Base-by-base conservation (phyloP, 1,140 invertebrate genomes). In the Odontomachus brunneus region DNA sequence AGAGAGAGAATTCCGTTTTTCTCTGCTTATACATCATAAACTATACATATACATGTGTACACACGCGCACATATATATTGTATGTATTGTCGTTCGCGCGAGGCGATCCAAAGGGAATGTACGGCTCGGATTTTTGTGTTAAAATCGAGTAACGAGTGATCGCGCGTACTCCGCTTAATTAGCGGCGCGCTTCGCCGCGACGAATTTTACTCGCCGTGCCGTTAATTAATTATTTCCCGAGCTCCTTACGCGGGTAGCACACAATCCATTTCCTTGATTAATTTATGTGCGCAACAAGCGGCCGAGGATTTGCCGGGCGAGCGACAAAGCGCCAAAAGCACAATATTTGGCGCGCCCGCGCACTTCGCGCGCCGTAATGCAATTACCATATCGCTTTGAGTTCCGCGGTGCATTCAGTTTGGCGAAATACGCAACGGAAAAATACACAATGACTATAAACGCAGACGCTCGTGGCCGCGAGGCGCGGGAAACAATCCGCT, bases 181-280 rank as follows among this genome's bases (percentile, higher is more conserved):
- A 78, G 57, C 51, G 22, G n/a, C 48, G n/a, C 1, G 33, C 33
- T 53, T 38, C 65, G 44, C 65, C 15, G n/a, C n/a, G 5, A 7
- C n/a, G 5, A 55, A 22, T 63, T 75, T 75, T 51, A 51, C 24
- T 51, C 38, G 38, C 7, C 1, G 17, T 49, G 7, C 67, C 48
- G 66, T 67, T 55, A 75, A 75, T 76, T 60, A 57, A 78, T 78
- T 78, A 78, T 57, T 78, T 69, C 24, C 22, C 11, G 48, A 78
- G 74, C 49, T 57, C 15, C 33, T 57, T 78, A 15, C 62, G 22
- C 33, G 19, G 5, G 55, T 9, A 12, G n/a, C 7, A 17, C 15
- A 67, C 48, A 3, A 53, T n/a, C 49, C 49, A 78, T 69, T 78
- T 69, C 14, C 51, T 55, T 78, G 69, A 78, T 78, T 67, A 78